Evolutionary conservation across 2,797 vertebrate genomes (phyloP).

Genomic region (Labroides dimidiatus): DNA sequence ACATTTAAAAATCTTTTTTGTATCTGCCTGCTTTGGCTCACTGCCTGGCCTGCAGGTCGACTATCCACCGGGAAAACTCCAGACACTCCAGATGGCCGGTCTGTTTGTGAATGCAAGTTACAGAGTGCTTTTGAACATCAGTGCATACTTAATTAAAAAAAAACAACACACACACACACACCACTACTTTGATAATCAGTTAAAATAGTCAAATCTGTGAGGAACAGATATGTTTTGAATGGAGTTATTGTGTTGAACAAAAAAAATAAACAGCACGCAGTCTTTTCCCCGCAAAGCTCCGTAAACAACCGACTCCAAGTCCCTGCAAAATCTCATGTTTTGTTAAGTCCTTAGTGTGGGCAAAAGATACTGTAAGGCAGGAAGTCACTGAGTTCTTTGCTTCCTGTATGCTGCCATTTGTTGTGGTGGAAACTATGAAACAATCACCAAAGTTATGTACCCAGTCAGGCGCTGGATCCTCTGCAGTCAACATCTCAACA

Average conservation of each 20-base stretch:
- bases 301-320: slow-evolving; percentile 3
- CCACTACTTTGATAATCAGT: slow-evolving; percentile 21
- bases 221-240: slow-evolving; percentile 8
- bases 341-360: slow-evolving; percentile 26
- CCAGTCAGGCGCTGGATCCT: slow-evolving; percentile 19
- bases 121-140: slow-evolving; percentile 45
- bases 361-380: slow-evolving; percentile 34
- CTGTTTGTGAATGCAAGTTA: slow-evolving; percentile 46
- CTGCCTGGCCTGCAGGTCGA: slow-evolving; percentile 59
- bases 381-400: slow-evolving; percentile 45
- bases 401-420: slow-evolving; percentile 52
- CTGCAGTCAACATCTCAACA: slow-evolving; percentile 9
- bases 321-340: slow-evolving; percentile 5
- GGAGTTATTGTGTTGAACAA: neutral
- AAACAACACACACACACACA: no score
- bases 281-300: slow-evolving; percentile 1
- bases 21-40: slow-evolving; percentile 57
- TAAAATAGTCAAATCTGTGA: slow-evolving; percentile 4
- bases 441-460: slow-evolving; percentile 45
- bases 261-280: neutral
- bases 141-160: slow-evolving; percentile 38
- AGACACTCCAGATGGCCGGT: slow-evolving; percentile 62
- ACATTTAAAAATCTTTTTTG: slow-evolving; percentile 55
- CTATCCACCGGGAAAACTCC: slow-evolving; percentile 57
- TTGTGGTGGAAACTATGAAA: slow-evolving; percentile 64